Evolutionary conservation across 2,113 vertebrate genomes (phyloP), one percentile per base, ranked within the genome.

Genomic region (Phylloscopus trochiloides): DNA sequence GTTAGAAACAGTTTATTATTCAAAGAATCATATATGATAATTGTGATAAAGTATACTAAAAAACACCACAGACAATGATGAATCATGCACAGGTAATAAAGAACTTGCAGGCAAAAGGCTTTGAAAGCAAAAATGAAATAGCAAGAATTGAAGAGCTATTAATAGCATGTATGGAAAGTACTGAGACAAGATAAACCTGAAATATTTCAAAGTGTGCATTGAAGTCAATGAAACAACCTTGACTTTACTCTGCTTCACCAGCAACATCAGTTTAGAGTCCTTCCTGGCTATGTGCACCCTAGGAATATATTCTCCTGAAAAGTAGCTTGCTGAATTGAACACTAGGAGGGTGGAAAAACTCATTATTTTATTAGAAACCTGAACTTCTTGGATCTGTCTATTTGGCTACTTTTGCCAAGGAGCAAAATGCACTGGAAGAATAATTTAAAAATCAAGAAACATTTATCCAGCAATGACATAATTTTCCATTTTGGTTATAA

Each of bases 381-480:
- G 82, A 90, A 86, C 29, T 65, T 71, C 62, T 92, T 94, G 82
- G 71, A 79, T 82, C 71, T 85, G 29, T 79, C 34, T 79, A 45
- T 73, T 66, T 83, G 59, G 26, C 38, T 65, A 50, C 7, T 21
- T 76, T 83, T 88, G 58, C 50, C 66, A 88, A 70, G 59, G 54
- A 90, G 26, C 25, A 40, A 58, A 95, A 79, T 7, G 7, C 54
- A 79, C 86, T 91, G 63, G 86, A 79, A 95, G 77, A 92, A 47
- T 55, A 94, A 91, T 77, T 93, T 95, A 50, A 93, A 93, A 86
- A 72, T 86, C 86, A 92, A 86, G 58, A 48, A 87, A 63, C 24
- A 19, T 84, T 92, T 83, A 83, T 71, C 63, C 22, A 9, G 58
- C 28, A 79, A 62, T 63, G 14, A 71, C 32, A 66, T 91, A 5